Evolutionary conservation across 2,888 invertebrate genomes (phyloP).

Genomic region (Drosophila fungiperda): DNA sequence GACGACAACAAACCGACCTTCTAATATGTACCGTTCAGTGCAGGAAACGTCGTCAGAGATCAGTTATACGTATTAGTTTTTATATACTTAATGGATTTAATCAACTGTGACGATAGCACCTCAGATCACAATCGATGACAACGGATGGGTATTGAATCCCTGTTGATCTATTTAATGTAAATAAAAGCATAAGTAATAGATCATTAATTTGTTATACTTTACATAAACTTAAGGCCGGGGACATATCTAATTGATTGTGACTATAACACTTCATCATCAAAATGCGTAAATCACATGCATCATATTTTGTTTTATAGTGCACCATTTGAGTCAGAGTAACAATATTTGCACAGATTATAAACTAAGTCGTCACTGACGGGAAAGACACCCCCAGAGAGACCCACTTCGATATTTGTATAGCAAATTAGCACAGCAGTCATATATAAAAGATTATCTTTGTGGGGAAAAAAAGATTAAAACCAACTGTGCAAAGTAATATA

Average conservation of each 20-base stretch:
- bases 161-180: not conserved
- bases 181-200: not conserved
- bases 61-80: not conserved
- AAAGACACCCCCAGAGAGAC: not conserved
- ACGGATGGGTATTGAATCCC: not conserved
- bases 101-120: not conserved
- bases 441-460: constrained; percentile 52
- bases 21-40: constrained; percentile 69
- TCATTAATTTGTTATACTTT: not conserved
- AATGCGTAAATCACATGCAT: constrained; percentile 24
- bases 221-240: not conserved
- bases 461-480: constrained; percentile 7
- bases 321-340: constrained; percentile 45
- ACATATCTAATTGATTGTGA: not conserved
- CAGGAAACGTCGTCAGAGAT: not conserved
- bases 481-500: constrained; percentile 37
- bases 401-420: constrained; percentile 46
- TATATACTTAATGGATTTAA: not conserved
- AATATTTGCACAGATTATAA: constrained; percentile 59
- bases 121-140: not conserved
- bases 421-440: constrained; percentile 50
- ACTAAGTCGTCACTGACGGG: constrained; percentile 28
- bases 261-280: constrained; percentile 1
- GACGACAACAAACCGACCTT: constrained; percentile 70
- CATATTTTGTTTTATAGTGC: constrained; percentile 5